Conservation (phyloP, 1,140 invertebrate species). For the Atta texana region DNA sequence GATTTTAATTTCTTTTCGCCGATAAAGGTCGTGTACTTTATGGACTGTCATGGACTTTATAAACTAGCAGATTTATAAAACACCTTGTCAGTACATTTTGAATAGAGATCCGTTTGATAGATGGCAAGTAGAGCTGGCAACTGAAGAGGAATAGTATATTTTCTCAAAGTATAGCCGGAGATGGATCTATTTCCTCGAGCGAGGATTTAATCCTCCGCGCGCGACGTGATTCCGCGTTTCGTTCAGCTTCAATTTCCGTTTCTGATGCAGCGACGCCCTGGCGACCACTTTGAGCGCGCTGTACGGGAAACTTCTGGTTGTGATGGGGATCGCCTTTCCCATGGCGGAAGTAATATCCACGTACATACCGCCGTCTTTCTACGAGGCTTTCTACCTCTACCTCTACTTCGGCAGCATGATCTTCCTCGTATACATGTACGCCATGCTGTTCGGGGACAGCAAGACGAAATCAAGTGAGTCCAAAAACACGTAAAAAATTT, state of each 20-base stretch:
- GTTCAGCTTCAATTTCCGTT: conserved; percentile 74
- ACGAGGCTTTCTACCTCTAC: conserved; percentile 96
- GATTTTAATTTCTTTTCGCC: background rate
- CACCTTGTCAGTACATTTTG: background rate
- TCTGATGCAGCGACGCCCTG: conserved; percentile 90
- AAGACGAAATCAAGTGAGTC: conserved; percentile 83
- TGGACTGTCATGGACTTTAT: no score
- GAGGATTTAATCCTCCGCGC: conserved; percentile 41
- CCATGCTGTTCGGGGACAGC: conserved; percentile 90
- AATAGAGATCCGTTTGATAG: conserved; percentile 34
- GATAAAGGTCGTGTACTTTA: background rate
- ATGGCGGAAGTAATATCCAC: conserved; percentile 96
- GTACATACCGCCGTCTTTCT: conserved; percentile 96
- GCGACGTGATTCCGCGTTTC: conserved; percentile 12
- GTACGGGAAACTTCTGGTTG: conserved; percentile 97
- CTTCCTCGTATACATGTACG: conserved; percentile 95
- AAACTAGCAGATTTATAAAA: conserved; percentile 24
- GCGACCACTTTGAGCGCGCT: conserved; percentile 95
- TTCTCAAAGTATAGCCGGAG: conserved; percentile 56
- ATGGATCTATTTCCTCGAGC: conserved; percentile 65
- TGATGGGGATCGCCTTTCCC: conserved; percentile 97
- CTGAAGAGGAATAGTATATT: conserved; percentile 21
- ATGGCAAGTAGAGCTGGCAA: background rate
- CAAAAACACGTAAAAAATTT: background rate
- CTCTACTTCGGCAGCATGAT: conserved; percentile 96